These are phyloP conservation scores for Hartigia nigra DNA, from an alignment of 2,888 invertebrate species.

Conservation along the genomic window DNA sequence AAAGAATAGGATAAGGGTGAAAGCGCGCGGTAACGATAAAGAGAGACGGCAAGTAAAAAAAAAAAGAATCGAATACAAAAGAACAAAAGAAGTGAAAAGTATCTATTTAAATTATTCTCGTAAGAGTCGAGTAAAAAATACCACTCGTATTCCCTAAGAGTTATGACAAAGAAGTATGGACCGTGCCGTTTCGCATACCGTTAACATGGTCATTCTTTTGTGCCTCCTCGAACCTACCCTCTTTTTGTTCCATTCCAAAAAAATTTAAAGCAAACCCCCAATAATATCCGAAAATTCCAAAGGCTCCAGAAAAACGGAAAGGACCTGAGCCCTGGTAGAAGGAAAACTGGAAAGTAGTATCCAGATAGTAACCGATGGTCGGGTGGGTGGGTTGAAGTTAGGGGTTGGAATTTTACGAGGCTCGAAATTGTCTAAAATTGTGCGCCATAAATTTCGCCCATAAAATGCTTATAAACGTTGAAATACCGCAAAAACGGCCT, in stretches of 20 bases:
- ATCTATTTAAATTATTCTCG: not conserved
- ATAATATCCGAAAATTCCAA: constrained; percentile 16
- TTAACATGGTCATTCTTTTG: not conserved
- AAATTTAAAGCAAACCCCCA: constrained; percentile 12
- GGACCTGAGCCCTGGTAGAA: constrained; percentile 11
- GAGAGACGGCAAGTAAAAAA: not conserved
- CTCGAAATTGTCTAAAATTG: constrained; percentile 9
- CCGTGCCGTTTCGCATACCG: not conserved
- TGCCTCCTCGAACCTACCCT: not conserved
- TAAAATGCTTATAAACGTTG: constrained; percentile 7
- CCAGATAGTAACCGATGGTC: constrained; percentile 6
- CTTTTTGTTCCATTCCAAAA: constrained; percentile 7
- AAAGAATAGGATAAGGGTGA: not conserved
- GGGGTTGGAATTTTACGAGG: constrained; percentile 4
- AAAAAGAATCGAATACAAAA: not conserved
- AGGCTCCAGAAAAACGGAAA: constrained; percentile 16
- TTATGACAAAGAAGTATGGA: not conserved
- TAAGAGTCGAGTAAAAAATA: not conserved
- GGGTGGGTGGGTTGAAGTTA: not conserved
- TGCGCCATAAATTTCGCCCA: constrained; percentile 3
- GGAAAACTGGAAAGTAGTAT: constrained; percentile 11
- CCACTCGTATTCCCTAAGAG: not conserved
- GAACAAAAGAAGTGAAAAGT: not conserved
- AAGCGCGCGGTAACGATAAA: too few species aligned
- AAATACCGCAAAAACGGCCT: not conserved